These are phyloP conservation scores for Tenualosa thibaudeaui DNA, from an alignment of 2,797 vertebrate species.

Conservation along the genomic window DNA sequence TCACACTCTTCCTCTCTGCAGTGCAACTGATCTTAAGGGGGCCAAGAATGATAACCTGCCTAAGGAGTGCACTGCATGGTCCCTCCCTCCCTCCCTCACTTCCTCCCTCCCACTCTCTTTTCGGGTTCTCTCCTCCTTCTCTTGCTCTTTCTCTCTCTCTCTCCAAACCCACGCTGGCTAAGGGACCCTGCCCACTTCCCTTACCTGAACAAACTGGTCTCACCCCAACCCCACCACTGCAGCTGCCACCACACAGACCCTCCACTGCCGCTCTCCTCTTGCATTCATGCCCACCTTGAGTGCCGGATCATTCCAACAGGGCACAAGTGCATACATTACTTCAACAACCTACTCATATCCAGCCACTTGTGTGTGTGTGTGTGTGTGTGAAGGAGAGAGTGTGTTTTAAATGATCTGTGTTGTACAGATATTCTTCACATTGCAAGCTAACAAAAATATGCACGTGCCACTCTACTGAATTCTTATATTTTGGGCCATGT, in stretches of 20 bases:
- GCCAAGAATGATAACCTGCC: slow-evolving; percentile 2
- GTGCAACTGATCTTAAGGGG: background rate
- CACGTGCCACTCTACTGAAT: background rate
- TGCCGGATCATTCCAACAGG: background rate
- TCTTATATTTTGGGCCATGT: background rate
- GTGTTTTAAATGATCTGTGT: background rate
- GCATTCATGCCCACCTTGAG: background rate
- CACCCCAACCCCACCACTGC: background rate
- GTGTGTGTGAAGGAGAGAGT: background rate
- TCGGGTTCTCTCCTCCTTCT: background rate
- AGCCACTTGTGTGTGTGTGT: background rate
- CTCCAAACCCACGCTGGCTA: background rate
- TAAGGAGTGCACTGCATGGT: background rate
- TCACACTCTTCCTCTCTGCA: background rate
- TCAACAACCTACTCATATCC: background rate
- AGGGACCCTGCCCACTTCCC: background rate
- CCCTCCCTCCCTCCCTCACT: slow-evolving; percentile 13
- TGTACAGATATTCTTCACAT: background rate
- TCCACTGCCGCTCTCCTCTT: background rate
- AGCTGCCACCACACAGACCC: background rate
- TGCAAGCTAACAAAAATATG: background rate
- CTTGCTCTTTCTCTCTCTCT: slow-evolving; percentile 23
- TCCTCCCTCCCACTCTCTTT: slow-evolving; percentile 9
- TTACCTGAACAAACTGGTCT: background rate
- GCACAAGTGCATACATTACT: background rate